Base-by-base conservation (phyloP, 2,888 invertebrate genomes). In the Tenthredo livida region DNA sequence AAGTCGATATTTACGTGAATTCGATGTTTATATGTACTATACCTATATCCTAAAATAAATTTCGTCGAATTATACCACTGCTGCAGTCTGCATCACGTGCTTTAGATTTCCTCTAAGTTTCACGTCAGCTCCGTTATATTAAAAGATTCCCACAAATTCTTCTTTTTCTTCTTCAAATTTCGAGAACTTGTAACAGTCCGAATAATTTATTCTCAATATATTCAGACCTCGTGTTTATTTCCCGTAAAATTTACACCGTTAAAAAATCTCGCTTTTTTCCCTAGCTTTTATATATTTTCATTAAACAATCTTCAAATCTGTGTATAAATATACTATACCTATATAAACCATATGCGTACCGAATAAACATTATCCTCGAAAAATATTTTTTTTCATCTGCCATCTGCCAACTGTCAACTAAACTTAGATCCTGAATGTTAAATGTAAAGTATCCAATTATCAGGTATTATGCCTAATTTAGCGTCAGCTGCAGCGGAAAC, bases 401-500 rank as follows among this genome's bases (percentile, higher is more conserved):
- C 70, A 70, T 70, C 17, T 70, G 37, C 7, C 70, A 37, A 70
- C 33, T n/a, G 25, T 25, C 67, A 15, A 9, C 17, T 7, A n/a
- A 6, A 17, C n/a, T n/a, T n/a, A n/a, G 5, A 70, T 5, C 3
- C 1, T 2, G 15, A 7, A n/a, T 70, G 6, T 15, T 15, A 33
- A 37, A 37, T 37, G 17, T 17, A 70, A 12, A 61, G 6, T 6
- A 70, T n/a, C 15, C 37, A 37, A 70, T 70, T 70, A 70, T 33
- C 70, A 70, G 33, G 37, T 33, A 70, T 70, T 70, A 70, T n/a
- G n/a, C 15, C n/a, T 37, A 37, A 33, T 33, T 70, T 37, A 70
- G 33, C 70, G 37, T 15, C 70, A 70, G 29, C 17, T 70, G 70
- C 15, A 15, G 6, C 15, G 25, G 6, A 17, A 21, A 61, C 25